These are phyloP conservation scores for Athene cunicularia DNA, from an alignment of 2,113 vertebrate genomes.

Conservation along the genomic window DNA sequence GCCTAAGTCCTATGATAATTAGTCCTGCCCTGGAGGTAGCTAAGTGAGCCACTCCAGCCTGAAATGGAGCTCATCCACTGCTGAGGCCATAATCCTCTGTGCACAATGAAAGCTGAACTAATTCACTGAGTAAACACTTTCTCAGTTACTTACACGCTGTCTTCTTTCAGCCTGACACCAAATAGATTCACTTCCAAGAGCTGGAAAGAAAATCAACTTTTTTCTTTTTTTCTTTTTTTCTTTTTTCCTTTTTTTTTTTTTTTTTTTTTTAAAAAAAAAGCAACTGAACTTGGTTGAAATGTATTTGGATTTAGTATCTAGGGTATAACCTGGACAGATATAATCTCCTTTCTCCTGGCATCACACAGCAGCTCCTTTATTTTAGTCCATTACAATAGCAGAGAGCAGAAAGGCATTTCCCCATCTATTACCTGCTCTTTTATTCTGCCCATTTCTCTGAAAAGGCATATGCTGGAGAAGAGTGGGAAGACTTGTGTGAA, in stretches of 20 bases:
- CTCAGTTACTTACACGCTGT: constrained; percentile 92
- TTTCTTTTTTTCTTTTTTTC: constrained; percentile 14
- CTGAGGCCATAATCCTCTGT: constrained; percentile 88
- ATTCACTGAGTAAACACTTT: constrained; percentile 99
- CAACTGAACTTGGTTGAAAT: constrained; percentile 60
- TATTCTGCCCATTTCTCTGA: background rate
- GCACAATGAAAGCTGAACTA: constrained; percentile 99
- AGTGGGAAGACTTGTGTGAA: background rate
- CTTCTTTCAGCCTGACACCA: constrained; percentile 88
- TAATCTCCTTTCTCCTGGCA: background rate
- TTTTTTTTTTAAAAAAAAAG: background rate
- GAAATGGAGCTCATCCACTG: constrained; percentile 92
- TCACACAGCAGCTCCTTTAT: constrained; percentile 32
- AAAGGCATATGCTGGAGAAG: background rate
- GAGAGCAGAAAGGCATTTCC: background rate
- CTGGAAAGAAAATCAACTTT: constrained; percentile 75
- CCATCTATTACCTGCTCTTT: background rate
- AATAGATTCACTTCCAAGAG: constrained; percentile 77
- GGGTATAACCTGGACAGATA: constrained; percentile 18
- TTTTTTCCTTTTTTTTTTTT: background rate
- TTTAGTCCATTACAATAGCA: background rate
- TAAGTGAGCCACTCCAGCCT: constrained; percentile 94
- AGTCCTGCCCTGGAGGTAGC: constrained; percentile 97
- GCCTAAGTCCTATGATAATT: constrained; percentile 99
- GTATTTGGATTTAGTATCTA: constrained; percentile 21